Evolutionary conservation across 2,888 invertebrate species (phyloP).

Genomic region (Camptogramma bilineatum): DNA sequence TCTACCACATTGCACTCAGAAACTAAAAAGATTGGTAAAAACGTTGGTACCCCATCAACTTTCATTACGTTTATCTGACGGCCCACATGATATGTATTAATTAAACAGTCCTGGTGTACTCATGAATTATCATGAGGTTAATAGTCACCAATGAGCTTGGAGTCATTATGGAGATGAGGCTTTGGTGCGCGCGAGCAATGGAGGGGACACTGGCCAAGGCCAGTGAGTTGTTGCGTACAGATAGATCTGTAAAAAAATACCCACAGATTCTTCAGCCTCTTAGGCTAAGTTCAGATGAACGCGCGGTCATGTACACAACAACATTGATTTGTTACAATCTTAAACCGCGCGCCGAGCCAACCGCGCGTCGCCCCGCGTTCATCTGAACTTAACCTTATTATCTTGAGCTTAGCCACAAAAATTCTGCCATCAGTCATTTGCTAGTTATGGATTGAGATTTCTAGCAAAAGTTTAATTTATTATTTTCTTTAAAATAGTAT

Average conservation of each 20-base stretch:
- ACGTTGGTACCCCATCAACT: slow-evolving; percentile 36
- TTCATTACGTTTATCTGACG: slow-evolving; percentile 77
- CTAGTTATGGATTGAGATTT: neutral
- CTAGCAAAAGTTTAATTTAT: too few species aligned
- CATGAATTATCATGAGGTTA: slow-evolving; percentile 83
- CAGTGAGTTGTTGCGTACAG: slow-evolving; percentile 34
- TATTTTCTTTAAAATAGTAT: too few species aligned
- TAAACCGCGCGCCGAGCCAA: too few species aligned
- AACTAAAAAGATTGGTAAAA: slow-evolving; percentile 23
- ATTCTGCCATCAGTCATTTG: neutral
- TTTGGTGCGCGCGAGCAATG: slow-evolving; percentile 64
- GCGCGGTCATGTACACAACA: too few species aligned
- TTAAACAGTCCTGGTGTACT: slow-evolving; percentile 70
- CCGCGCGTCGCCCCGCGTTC: too few species aligned
- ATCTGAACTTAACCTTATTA: too few species aligned
- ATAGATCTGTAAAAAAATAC: slow-evolving; percentile 4
- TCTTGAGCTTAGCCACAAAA: neutral
- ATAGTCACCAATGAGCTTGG: slow-evolving; percentile 84
- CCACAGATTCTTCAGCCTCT: neutral
- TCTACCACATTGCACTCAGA: slow-evolving; percentile 37
- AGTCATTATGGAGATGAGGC: slow-evolving; percentile 84
- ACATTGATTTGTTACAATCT: too few species aligned
- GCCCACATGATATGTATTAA: slow-evolving; percentile 82
- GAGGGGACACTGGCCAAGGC: slow-evolving; percentile 54
- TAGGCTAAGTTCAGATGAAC: too few species aligned